phyloP scores from a whole-genome alignment of 2,113 vertebrate species.

The Pelmatolapia mariae region DNA sequence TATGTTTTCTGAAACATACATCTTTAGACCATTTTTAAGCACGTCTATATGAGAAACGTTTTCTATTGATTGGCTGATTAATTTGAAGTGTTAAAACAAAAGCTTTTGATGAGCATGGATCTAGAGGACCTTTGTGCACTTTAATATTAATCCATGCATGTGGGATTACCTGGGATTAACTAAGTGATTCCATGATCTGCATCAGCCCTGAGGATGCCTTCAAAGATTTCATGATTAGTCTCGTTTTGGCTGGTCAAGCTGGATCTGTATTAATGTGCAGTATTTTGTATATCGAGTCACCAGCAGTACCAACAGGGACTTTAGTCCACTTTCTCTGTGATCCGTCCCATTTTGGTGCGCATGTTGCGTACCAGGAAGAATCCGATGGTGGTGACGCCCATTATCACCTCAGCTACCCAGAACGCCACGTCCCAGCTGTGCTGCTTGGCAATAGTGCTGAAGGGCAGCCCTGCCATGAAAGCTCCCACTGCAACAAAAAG shows the following conservation, averaged over 20 bases:
- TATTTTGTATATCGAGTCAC: neutral
- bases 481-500: slow-evolving; percentile 82
- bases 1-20: neutral
- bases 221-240: neutral
- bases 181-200: neutral
- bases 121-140: neutral
- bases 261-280: neutral
- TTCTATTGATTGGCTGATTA: neutral
- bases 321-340: slow-evolving; percentile 83
- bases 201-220: neutral
- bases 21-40: neutral
- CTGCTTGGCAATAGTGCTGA: slow-evolving; percentile 93
- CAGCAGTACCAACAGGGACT: neutral
- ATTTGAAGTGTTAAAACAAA: neutral
- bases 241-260: neutral
- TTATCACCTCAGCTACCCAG: slow-evolving; percentile 87
- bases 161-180: neutral
- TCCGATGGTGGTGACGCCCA: slow-evolving; percentile 69
- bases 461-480: slow-evolving; percentile 91
- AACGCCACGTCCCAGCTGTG: slow-evolving; percentile 94
- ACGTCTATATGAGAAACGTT: neutral
- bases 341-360: slow-evolving; percentile 90
- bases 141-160: neutral
- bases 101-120: neutral
- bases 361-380: slow-evolving; percentile 93